A percentile compares a stretch with the other conserved stretches of the same genome.
Conservation (phyloP, 2,888 invertebrate genomes). For the Odontocerum albicorne region DNA sequence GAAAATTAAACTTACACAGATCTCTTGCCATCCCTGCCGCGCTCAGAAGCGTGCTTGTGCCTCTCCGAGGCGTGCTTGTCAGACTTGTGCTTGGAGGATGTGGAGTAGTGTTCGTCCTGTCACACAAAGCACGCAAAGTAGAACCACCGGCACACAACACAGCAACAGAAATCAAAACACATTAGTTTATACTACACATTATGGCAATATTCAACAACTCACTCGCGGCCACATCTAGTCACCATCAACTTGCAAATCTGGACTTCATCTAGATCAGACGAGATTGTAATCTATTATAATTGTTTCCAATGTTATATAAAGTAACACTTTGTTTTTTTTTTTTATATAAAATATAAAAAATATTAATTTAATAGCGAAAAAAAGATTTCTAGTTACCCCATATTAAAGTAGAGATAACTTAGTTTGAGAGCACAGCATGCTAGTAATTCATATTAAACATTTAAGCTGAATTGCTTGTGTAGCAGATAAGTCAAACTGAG, state of each 20-base stretch:
- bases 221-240: slow-evolving; percentile 6
- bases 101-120: slow-evolving; percentile 60
- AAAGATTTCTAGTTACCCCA: no score
- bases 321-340: no score
- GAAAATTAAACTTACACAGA: slow-evolving; percentile 22
- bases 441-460: no score
- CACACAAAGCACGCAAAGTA: slow-evolving; percentile 62
- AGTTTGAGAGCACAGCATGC: no score
- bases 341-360: no score
- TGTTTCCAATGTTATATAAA: no score
- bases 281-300: no score
- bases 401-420: no score
- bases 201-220: slow-evolving; percentile 3
- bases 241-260: background rate
- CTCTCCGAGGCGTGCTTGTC: slow-evolving; percentile 49
- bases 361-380: no score
- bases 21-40: slow-evolving; percentile 46
- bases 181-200: slow-evolving; percentile 29
- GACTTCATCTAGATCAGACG: background rate
- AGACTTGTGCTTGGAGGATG: slow-evolving; percentile 58
- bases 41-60: slow-evolving; percentile 45
- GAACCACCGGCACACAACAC: slow-evolving; percentile 61
- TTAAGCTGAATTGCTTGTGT: no score
- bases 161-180: slow-evolving; percentile 56
- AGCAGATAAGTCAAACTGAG: no score